Percentiles rank a stretch among this genome's conserved stretches.
Conservation (phyloP, 2,797 vertebrate species). For the Chaenodraco wilsoni region DNA sequence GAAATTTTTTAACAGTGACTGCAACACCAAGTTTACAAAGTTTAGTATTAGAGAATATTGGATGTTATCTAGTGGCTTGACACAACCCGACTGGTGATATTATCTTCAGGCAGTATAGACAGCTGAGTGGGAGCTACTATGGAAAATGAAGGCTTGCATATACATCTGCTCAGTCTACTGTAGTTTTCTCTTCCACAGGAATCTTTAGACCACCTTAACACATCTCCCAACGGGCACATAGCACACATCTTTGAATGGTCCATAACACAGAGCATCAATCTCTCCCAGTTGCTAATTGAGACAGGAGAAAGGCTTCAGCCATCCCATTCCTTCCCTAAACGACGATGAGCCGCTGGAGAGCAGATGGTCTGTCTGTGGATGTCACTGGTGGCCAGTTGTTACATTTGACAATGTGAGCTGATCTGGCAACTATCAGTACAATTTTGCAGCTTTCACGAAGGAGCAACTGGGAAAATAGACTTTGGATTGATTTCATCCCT, state of each 20-base stretch:
- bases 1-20: not conserved
- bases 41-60: conserved; percentile 11
- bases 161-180: conserved; percentile 41
- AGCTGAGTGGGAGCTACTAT: conserved; percentile 46
- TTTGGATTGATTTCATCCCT: conserved; percentile 78
- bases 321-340: conserved; percentile 56
- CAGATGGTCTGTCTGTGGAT: conserved; percentile 68
- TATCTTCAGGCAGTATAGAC: conserved; percentile 47
- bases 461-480: conserved; percentile 66
- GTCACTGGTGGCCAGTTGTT: conserved; percentile 72
- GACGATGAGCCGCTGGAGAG: conserved; percentile 61
- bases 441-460: conserved; percentile 64
- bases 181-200: conserved; percentile 4
- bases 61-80: conserved; percentile 9
- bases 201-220: conserved; percentile 36
- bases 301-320: conserved; percentile 46
- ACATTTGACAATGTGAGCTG: conserved; percentile 63
- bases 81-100: conserved; percentile 39
- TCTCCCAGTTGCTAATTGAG: conserved; percentile 62
- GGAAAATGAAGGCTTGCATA: conserved; percentile 35
- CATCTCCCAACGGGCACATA: conserved; percentile 33
- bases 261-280: conserved; percentile 46
- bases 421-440: conserved; percentile 67
- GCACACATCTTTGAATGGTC: conserved; percentile 42
- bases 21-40: conserved; percentile 18